A percentile compares a stretch with the other conserved stretches of the same genome.
These are phyloP conservation scores for Triplophysa bombifrons DNA, from an alignment of 2,797 vertebrate genomes.

Conservation along the genomic window DNA sequence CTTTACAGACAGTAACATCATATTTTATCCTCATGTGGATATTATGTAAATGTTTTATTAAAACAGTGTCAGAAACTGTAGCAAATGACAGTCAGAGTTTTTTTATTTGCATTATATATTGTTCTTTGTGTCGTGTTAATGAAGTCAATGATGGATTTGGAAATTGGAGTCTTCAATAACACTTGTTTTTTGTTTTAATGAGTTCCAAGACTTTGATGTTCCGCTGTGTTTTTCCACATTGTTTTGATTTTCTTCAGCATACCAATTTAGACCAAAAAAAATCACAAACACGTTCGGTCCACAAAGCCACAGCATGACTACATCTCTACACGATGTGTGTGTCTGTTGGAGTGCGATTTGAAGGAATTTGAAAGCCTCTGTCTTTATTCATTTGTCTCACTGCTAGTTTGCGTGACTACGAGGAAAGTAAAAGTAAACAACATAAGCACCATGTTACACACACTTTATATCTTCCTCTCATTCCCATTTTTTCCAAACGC, in stretches of 20 bases:
- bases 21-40: not conserved
- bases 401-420: slow-evolving; percentile 69
- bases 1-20: not conserved
- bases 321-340: slow-evolving; percentile 33
- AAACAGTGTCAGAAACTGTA: not conserved
- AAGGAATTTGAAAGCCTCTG: slow-evolving; percentile 58
- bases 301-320: slow-evolving; percentile 54
- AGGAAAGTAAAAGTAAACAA: slow-evolving; percentile 61
- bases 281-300: slow-evolving; percentile 6
- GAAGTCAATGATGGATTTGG: not conserved
- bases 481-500: not conserved
- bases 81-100: not conserved
- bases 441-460: slow-evolving; percentile 59
- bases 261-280: slow-evolving; percentile 7
- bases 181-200: slow-evolving; percentile 12
- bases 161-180: not conserved
- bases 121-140: not conserved
- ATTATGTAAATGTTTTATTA: not conserved
- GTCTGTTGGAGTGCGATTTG: slow-evolving; percentile 63
- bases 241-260: slow-evolving; percentile 19
- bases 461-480: slow-evolving; percentile 10
- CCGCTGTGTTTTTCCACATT: slow-evolving; percentile 17
- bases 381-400: slow-evolving; percentile 74
- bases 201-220: slow-evolving; percentile 16
- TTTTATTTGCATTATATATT: not conserved